Conservation (phyloP, 2,113 vertebrate species). For the Xiphorhynchus elegans region DNA sequence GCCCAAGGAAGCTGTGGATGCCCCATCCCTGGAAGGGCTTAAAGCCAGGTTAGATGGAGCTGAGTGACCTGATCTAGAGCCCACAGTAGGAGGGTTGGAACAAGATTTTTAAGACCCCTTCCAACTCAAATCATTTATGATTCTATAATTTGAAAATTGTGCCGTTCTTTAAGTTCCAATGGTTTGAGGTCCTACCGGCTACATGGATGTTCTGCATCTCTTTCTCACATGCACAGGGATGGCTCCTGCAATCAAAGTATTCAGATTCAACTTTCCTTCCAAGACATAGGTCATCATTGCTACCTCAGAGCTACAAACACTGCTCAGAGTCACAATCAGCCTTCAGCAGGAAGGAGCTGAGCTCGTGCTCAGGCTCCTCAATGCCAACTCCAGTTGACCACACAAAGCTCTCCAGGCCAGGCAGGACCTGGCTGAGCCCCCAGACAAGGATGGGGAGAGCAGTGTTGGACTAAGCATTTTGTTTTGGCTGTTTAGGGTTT, state of each 20-base stretch:
- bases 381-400: rapidly evolving
- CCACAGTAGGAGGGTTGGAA: not conserved
- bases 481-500: slow-evolving; percentile 1
- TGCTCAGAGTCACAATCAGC: not conserved
- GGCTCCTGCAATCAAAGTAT: not conserved
- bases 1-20: not conserved
- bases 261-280: not conserved
- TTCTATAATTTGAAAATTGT: not conserved
- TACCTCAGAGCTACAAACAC: rapidly evolving
- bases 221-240: not conserved
- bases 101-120: not conserved
- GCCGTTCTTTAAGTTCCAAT: not conserved
- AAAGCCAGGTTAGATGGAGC: not conserved
- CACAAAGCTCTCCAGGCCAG: not conserved
- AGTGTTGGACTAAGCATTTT: not conserved
- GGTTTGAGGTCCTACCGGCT: not conserved
- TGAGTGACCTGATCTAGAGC: rapidly evolving
- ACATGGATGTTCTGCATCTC: not conserved
- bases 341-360: not conserved
- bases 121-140: not conserved
- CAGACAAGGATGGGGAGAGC: not conserved
- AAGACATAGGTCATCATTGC: rapidly evolving
- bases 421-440: not conserved
- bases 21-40: not conserved
- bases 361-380: not conserved